These are phyloP conservation scores for Motacilla tschutschensis DNA, from an alignment of 2,113 vertebrate genomes.

Conservation along the genomic window DNA sequence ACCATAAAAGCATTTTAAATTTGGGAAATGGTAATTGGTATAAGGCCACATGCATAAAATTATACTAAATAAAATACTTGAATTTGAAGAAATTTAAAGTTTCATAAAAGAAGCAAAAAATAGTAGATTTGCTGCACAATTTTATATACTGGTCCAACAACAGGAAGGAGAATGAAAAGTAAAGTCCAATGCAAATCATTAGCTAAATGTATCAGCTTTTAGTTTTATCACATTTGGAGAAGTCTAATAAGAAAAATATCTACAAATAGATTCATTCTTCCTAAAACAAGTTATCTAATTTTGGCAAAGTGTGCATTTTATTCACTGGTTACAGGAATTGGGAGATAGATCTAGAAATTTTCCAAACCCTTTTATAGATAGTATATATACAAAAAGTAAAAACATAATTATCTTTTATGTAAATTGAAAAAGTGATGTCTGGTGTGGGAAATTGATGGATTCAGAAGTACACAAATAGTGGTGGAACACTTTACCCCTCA, in stretches of 20 bases:
- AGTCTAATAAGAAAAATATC: neutral
- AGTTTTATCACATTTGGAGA: neutral
- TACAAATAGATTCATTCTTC: neutral
- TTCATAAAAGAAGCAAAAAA: neutral
- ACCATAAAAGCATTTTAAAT: neutral
- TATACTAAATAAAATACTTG: neutral
- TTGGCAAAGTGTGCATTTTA: neutral
- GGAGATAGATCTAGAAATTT: neutral
- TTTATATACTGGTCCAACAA: neutral
- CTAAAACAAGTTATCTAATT: neutral
- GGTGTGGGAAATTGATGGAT: neutral
- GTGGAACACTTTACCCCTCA: neutral
- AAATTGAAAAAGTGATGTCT: neutral
- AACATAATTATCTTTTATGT: neutral
- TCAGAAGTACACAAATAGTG: neutral
- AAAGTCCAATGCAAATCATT: neutral
- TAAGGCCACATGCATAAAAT: neutral
- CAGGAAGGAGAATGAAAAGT: neutral
- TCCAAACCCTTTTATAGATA: neutral
- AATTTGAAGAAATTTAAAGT: neutral
- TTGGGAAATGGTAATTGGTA: neutral
- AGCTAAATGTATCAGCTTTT: neutral
- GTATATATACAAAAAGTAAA: neutral
- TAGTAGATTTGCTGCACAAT: neutral
- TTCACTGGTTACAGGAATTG: neutral